Base-by-base conservation (phyloP, 1,140 invertebrate species). In the Hypothenemus hampei region DNA sequence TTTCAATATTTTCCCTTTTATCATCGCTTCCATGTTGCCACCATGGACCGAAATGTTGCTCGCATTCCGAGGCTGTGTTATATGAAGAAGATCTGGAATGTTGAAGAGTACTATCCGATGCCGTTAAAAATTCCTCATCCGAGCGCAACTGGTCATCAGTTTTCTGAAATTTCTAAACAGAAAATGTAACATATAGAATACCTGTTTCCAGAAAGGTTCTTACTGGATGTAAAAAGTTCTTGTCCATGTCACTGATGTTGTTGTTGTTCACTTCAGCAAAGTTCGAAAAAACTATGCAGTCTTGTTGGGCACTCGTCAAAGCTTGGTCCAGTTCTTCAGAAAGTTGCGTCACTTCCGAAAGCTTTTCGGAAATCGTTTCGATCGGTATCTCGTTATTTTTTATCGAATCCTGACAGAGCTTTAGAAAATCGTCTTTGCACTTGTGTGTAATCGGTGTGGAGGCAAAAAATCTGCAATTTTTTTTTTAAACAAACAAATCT, bases 41-140 rank as follows among this genome's bases (percentile, higher is more conserved):
- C 63, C 78, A 79, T 21, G 75, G 77, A 0, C 76, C 73, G 43
- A 73, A 73, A 5, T 70, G 69, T 26, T 72, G 70, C 43, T 82
- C 81, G 48, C 76, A 80, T 56, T 84, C 83, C 10, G 81, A 83
- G 1, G 81, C 80, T 3, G 81, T 83, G 43, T 82, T 78, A 61
- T 82, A 83, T 0, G 80, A 81, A 23, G 81, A 83, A 13, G 81
- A 83, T 33, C 80, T 67, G 5, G 81, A 83, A 55, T 80, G 77
- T 18, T 79, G 77, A 19, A 80, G 77, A 6, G 82, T 83, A 56
- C 80, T 81, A 60, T 86, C 83, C 1, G 83, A 84, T n/a, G 83
- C 82, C 4, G 82, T 84, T 20, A 77, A 63, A 72, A 82, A 85
- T 59, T 83, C 83, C 40, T 84, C 83, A 44, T 77, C 72, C 46